Base-by-base conservation (phyloP, 2,888 invertebrate species). In the Lasioglossum vierecki region DNA sequence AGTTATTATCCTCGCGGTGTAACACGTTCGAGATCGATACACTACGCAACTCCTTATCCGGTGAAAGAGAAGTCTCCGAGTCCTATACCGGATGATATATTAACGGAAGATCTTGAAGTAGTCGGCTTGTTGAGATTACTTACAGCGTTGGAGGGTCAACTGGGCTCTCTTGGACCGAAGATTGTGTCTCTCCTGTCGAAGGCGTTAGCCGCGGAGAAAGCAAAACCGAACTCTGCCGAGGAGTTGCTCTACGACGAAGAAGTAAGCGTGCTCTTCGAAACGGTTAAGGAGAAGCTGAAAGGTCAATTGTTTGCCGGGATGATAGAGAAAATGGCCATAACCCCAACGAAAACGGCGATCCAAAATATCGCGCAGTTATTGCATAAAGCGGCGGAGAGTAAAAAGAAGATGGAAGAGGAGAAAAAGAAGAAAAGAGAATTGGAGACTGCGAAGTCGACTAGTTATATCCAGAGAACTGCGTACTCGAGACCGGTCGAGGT, bases 141-240 rank as follows among this genome's bases (percentile, higher is more conserved):
- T 0, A 97, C 98, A 0, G 98, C 98, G 0, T 95, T 98, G 8
- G 98, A 98, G 94, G 97, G 97, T 89, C 97, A 97, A 92, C 95
- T 98, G 75, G 98, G 98, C n/a, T 98, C 98, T 60, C 95, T 98
- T 9, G 98, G 98, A 0, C 98, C 98, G 0, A 97, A 97, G 94
- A 96, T 98, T 22, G 97, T 98, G 0, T 97, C 97, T 84, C 94
- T 98, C 87, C 95, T 98, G n/a, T 97, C 97, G 0, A 97, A 97
- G 84, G 98, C 98, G 0, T 94, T 98, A 72, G 97, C 97, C 63
- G 96, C 98, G 95, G 98, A 98, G 92, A 98, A 98, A 95, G 96
- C 96, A 44, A 94, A 94, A 80, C 93, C 97, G 0, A 97, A 98
- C 94, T 97, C 97, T 3, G 97, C 98, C 0, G 97, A 98, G 88